Evolutionary conservation across 2,113 vertebrate species (phyloP).

Genomic region (Aptenodytes patagonicus): DNA sequence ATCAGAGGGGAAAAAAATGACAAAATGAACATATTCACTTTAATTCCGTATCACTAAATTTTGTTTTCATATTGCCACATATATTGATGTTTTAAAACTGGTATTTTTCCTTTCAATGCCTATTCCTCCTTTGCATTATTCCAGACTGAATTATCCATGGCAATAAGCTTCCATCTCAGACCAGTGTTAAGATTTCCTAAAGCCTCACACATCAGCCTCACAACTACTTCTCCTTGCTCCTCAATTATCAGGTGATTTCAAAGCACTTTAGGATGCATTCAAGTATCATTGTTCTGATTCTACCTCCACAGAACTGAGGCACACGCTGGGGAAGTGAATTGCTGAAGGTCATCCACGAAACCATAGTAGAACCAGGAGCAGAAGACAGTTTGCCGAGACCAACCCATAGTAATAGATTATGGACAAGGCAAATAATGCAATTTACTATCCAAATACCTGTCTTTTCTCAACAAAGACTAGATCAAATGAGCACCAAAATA

Average conservation of each 20-base stretch:
- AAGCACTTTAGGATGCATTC: background rate
- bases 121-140: background rate
- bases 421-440: background rate
- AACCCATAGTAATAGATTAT: rapidly evolving
- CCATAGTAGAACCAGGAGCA: background rate
- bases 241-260: background rate
- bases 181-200: background rate
- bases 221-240: background rate
- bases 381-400: background rate
- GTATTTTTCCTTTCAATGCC: background rate
- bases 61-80: background rate
- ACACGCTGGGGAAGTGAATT: background rate
- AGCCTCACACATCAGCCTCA: background rate
- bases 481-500: background rate
- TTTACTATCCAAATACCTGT: background rate
- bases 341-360: background rate
- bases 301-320: background rate
- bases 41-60: background rate
- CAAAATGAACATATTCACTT: background rate
- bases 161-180: background rate
- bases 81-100: background rate
- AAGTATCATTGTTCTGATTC: background rate
- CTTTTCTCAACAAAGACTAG: background rate
- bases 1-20: rapidly evolving
- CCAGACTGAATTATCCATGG: background rate